Conservation (phyloP, 2,797 vertebrate species). For the Erithacus rubecula region DNA sequence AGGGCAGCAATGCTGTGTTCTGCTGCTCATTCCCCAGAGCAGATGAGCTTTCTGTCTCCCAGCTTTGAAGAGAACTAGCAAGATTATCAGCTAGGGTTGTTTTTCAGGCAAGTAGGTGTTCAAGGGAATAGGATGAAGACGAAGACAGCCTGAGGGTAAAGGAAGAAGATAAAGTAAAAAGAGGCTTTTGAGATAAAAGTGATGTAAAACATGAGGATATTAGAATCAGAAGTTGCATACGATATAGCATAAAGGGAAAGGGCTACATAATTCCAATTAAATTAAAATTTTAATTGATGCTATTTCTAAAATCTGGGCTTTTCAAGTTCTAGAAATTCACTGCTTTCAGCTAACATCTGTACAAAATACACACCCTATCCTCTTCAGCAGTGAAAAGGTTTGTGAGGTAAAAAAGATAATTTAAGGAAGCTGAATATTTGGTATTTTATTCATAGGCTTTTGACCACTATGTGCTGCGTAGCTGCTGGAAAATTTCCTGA, state of each 20-base stretch:
- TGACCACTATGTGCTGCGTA: neutral
- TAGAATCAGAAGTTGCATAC: neutral
- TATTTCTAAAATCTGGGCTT: neutral
- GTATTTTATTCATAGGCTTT: neutral
- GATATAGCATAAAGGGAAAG: neutral
- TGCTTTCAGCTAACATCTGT: neutral
- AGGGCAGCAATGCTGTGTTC: fast-evolving
- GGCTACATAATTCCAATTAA: neutral
- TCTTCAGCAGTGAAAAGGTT: neutral
- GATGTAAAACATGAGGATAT: neutral
- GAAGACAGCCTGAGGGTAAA: neutral
- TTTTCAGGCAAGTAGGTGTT: neutral
- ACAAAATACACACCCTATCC: neutral
- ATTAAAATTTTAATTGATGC: neutral
- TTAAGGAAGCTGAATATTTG: neutral
- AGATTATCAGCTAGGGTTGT: neutral
- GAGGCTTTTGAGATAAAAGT: neutral
- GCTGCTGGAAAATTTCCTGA: neutral
- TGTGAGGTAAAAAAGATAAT: neutral
- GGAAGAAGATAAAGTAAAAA: neutral
- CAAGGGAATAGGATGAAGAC: neutral
- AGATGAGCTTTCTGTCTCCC: neutral
- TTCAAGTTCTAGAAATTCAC: neutral
- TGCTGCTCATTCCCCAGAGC: neutral
- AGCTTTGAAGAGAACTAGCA: neutral